phyloP scores from a whole-genome alignment of 2,113 vertebrate genomes.

The Ammodytes dubius region DNA sequence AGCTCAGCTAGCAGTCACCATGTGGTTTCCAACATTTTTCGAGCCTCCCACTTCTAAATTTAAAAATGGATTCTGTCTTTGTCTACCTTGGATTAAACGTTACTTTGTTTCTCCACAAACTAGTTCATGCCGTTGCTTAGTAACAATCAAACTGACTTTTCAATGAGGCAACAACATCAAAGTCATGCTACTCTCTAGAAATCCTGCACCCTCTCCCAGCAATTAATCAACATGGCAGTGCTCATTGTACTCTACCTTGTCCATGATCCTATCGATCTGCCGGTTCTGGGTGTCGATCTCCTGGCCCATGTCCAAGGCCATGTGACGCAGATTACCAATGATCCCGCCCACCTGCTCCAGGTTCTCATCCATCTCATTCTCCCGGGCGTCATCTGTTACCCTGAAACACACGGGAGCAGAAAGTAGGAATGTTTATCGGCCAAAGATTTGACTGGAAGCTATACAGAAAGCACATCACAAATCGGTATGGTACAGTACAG shows the following conservation, averaged over 20 bases:
- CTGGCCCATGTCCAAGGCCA: constrained; percentile 99
- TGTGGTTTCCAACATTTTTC: neutral
- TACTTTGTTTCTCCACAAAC: constrained; percentile 1
- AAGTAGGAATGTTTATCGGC: constrained; percentile 22
- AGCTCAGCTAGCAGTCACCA: neutral
- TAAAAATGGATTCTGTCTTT: neutral
- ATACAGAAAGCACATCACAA: neutral
- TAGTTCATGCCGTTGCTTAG: constrained; percentile 1
- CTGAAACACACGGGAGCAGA: constrained; percentile 75
- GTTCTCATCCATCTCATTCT: constrained; percentile 99
- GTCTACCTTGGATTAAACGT: neutral
- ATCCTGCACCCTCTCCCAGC: neutral
- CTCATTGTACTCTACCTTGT: constrained; percentile 88
- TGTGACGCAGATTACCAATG: constrained; percentile 98
- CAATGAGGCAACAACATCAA: neutral
- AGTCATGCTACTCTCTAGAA: neutral
- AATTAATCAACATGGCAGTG: neutral
- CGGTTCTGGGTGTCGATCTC: constrained; percentile 99
- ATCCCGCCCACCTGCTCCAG: constrained; percentile 98
- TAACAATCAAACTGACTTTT: constrained; percentile 1
- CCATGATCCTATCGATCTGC: constrained; percentile 99
- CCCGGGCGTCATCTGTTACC: constrained; percentile 97
- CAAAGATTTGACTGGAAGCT: constrained; percentile 7
- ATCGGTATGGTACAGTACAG: neutral
- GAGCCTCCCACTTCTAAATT: neutral